Conservation (phyloP, 2,888 invertebrate species). For the Epirrhoe alternata region DNA sequence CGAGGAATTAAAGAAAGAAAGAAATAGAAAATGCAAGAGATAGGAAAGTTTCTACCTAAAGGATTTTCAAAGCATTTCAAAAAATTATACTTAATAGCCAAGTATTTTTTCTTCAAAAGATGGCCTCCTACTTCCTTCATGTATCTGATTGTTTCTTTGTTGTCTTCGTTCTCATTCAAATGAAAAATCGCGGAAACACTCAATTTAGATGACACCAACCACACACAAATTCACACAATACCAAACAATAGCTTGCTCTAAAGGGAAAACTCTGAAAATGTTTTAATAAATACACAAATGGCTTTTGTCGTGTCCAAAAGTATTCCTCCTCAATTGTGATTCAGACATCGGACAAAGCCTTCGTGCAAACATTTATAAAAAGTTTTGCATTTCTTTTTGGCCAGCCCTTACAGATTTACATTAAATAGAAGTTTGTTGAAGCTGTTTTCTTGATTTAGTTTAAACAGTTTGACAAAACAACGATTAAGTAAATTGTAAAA, state of each 20-base stretch:
- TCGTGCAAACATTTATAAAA: slow-evolving; percentile 74
- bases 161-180: not conserved
- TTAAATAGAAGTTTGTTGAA: slow-evolving; percentile 53
- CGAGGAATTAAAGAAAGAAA: too few species aligned
- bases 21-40: too few species aligned
- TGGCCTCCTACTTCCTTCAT: too few species aligned
- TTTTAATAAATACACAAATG: slow-evolving; percentile 71
- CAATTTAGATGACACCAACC: slow-evolving; percentile 30
- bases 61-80: too few species aligned
- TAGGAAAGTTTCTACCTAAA: too few species aligned
- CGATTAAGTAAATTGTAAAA: not conserved
- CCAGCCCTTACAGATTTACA: slow-evolving; percentile 56
- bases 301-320: slow-evolving; percentile 65
- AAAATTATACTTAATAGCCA: too few species aligned
- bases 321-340: slow-evolving; percentile 62
- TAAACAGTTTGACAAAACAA: slow-evolving; percentile 9
- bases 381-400: slow-evolving; percentile 63
- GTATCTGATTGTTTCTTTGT: not conserved
- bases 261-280: slow-evolving; percentile 63
- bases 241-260: slow-evolving; percentile 27
- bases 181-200: slow-evolving; percentile 16
- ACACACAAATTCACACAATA: slow-evolving; percentile 29
- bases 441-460: slow-evolving; percentile 30
- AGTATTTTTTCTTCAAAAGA: too few species aligned
- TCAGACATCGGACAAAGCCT: slow-evolving; percentile 69